Evolutionary conservation across 2,113 vertebrate genomes (phyloP).

Genomic region (Apaloderma vittatum): DNA sequence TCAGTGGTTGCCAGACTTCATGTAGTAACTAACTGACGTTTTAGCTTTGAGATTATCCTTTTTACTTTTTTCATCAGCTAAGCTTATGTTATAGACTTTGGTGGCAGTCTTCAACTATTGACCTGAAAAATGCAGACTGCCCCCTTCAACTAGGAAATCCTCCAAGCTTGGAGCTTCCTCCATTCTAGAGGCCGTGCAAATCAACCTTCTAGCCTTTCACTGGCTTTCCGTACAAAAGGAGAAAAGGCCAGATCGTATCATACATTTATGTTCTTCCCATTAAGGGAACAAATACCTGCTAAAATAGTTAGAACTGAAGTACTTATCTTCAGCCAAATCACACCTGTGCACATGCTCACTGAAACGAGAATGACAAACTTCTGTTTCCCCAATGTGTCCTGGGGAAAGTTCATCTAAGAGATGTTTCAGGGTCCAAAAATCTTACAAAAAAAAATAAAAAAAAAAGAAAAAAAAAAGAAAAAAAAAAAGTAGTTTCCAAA

Average conservation of each 20-base stretch:
- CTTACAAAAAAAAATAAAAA: neutral
- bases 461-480: no score
- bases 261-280: neutral
- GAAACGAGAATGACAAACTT: neutral
- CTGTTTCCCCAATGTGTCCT: neutral
- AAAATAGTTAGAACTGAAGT: neutral
- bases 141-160: neutral
- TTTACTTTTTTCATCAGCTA: neutral
- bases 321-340: neutral
- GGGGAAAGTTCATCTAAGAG: neutral
- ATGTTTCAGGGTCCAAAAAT: neutral
- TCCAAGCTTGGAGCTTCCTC: neutral
- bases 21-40: neutral
- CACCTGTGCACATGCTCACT: neutral
- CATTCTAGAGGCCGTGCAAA: neutral
- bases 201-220: neutral
- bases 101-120: neutral
- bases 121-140: neutral
- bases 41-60: neutral
- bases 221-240: neutral
- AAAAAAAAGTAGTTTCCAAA: neutral
- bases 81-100: neutral
- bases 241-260: neutral
- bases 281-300: neutral
- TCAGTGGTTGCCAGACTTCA: neutral